phyloP scores from a whole-genome alignment of 2,113 vertebrate genomes.

The Zapus hudsonius region DNA sequence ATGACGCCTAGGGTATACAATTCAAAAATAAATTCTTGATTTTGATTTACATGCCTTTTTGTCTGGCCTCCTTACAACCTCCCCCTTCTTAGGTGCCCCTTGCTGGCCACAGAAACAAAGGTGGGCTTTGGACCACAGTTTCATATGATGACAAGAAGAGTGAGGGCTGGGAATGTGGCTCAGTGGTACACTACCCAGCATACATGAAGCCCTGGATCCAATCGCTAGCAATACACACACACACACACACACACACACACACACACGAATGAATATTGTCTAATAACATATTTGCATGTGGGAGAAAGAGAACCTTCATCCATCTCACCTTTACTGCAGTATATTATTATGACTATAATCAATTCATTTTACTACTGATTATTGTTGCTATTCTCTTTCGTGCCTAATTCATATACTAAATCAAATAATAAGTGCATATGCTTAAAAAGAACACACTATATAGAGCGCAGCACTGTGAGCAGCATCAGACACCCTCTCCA shows the following conservation, averaged over 20 bases:
- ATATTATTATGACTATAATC: not conserved
- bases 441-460: not conserved
- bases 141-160: too few species aligned
- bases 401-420: not conserved
- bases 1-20: not conserved
- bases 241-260: too few species aligned
- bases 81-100: not conserved
- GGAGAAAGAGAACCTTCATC: not conserved
- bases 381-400: not conserved
- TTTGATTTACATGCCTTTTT: not conserved
- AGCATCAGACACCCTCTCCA: not conserved
- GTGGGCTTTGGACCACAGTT: not conserved
- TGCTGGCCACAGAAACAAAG: not conserved
- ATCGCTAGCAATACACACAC: not conserved
- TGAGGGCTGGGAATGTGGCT: not conserved
- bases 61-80: not conserved
- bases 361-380: not conserved
- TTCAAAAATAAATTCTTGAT: not conserved
- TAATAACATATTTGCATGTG: not conserved
- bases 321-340: too few species aligned
- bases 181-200: not conserved
- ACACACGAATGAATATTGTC: not conserved
- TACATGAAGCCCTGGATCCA: not conserved
- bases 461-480: not conserved
- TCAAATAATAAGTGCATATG: not conserved